Evolutionary conservation across 2,888 invertebrate genomes (phyloP).

Genomic region (Dynastes hyllus): DNA sequence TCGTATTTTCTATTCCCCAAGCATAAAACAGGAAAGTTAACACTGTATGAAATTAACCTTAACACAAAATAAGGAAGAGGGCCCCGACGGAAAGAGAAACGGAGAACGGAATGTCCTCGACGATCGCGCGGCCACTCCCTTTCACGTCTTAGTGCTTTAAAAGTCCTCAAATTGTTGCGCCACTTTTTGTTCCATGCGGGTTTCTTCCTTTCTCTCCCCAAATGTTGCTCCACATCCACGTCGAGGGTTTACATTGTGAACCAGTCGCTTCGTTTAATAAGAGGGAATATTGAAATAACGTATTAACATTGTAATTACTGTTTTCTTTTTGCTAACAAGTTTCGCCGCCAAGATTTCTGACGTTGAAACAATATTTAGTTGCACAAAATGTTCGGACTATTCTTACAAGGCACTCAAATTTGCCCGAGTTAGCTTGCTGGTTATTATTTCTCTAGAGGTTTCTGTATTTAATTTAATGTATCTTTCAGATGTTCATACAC

Average conservation of each 20-base stretch:
- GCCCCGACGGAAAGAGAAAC: not conserved
- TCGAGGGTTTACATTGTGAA: constrained; percentile 23
- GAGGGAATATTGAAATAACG: not conserved
- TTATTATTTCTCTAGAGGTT: not conserved
- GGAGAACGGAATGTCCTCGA: constrained; percentile 39
- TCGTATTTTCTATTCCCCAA: constrained; percentile 61
- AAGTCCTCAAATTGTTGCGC: constrained; percentile 28
- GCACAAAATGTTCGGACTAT: not conserved
- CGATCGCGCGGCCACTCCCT: constrained; percentile 37
- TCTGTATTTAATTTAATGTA: too few species aligned
- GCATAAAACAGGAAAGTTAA: constrained; percentile 63
- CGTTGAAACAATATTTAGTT: not conserved
- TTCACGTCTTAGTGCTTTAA: constrained; percentile 7
- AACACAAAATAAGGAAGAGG: constrained; percentile 51
- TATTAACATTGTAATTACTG: not conserved
- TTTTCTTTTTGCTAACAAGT: constrained; percentile 13
- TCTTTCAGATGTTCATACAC: not conserved
- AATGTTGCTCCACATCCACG: not conserved
- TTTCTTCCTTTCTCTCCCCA: constrained; percentile 3
- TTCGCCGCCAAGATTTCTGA: not conserved
- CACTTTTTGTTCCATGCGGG: constrained; percentile 19
- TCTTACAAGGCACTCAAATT: too few species aligned
- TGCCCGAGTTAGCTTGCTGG: too few species aligned
- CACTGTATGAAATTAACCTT: constrained; percentile 65
- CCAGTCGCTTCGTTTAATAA: not conserved